Evolutionary conservation across 2,888 invertebrate genomes (phyloP), one percentile per base, ranked within the genome.

Genomic region (Aspidiotus rigidus): DNA sequence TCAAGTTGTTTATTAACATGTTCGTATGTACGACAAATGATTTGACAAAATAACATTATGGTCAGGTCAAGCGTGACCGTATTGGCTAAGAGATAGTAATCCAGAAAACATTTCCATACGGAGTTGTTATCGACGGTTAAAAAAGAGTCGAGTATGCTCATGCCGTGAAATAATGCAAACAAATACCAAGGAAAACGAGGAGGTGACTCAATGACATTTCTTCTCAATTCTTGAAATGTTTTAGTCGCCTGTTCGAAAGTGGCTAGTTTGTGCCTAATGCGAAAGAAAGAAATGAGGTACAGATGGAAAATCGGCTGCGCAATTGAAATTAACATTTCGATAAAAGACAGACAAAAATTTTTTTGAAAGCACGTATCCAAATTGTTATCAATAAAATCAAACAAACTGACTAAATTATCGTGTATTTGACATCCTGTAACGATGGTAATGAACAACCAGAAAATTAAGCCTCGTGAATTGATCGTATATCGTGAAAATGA

Each of bases 281-380:
- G 40, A 42, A 56, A 64, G 3, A 64, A 54, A 57, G 40, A 42
- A 2, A 13, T 28, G 16, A 59, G 39, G 6, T 59, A 59, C 16
- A 56, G 42, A 17, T 28, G 55, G 16, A 55, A 55, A 7, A 62
- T 6, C 7, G 69, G 69, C 16, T 69, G 69, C 11, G 40, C 42
- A 16, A 62, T 69, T 11, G 28, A 53, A 39, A 62, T 28, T 40
- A 41, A n/a, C 41, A 62, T 55, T 54, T 69, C 69, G 11, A 61
- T 17, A 10, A 69, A 7, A 2, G 61, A 39, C n/a, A 69, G 55
- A 62, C 69, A 69, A 41, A 69, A 69, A 54, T 69, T 69, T 41
- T 61, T 55, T 15, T 62, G 49, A 40, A 69, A 69, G 62, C 69
- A 69, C 0, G 69, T 69, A 9, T 54, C 49, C 13, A 44, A 28